Conservation (phyloP, 2,888 invertebrate genomes). For the Leptothorax acervorum region DNA sequence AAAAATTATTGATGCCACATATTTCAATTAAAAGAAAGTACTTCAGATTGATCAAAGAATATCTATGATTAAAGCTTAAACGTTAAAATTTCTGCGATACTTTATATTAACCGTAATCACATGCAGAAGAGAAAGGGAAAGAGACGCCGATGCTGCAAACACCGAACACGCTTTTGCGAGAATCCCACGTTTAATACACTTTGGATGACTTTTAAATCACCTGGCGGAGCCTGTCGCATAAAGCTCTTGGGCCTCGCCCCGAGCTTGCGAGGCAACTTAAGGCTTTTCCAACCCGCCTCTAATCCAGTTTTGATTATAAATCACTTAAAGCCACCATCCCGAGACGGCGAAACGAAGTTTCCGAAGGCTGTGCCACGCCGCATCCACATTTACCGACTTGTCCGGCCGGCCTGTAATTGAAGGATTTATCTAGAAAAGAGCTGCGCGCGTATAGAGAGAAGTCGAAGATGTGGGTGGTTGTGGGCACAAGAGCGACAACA, state of each 20-base stretch:
- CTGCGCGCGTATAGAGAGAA: slow-evolving; percentile 21
- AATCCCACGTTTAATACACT: slow-evolving; percentile 62
- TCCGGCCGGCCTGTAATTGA: slow-evolving; percentile 67
- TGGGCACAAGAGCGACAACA: slow-evolving; percentile 9
- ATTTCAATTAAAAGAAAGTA: background rate
- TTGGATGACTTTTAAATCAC: slow-evolving; percentile 71
- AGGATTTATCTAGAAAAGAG: slow-evolving; percentile 70
- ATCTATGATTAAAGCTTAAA: background rate
- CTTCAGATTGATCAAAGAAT: background rate
- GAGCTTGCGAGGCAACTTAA: slow-evolving; percentile 67
- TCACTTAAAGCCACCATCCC: slow-evolving; percentile 75
- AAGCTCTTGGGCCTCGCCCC: slow-evolving; percentile 52
- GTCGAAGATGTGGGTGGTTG: slow-evolving; percentile 12
- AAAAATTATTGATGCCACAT: background rate
- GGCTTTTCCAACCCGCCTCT: slow-evolving; percentile 73
- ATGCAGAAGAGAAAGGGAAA: background rate
- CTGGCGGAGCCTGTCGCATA: slow-evolving; percentile 53
- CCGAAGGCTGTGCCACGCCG: slow-evolving; percentile 63
- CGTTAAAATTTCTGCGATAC: background rate
- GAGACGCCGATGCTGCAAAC: slow-evolving; percentile 29
- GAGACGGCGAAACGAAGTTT: slow-evolving; percentile 74
- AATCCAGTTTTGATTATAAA: slow-evolving; percentile 77
- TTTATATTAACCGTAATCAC: slow-evolving; percentile 26
- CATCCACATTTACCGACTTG: slow-evolving; percentile 68
- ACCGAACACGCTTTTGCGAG: slow-evolving; percentile 56